These are phyloP conservation scores for Prionailurus viverrinus DNA, from an alignment of 2,113 vertebrate species.

Conservation along the genomic window DNA sequence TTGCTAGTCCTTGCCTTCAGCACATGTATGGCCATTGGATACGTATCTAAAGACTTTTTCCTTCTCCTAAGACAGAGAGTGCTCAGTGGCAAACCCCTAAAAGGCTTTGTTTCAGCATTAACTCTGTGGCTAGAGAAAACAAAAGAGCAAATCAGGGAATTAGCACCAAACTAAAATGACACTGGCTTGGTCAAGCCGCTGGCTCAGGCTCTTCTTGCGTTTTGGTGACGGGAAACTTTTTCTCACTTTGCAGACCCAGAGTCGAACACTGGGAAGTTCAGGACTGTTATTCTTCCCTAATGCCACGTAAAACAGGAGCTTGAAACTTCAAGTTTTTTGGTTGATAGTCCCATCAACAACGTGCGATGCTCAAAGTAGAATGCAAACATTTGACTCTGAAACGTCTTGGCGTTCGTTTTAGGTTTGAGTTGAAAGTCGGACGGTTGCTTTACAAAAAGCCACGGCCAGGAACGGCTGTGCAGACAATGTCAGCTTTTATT, in stretches of 20 bases:
- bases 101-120: constrained; percentile 69
- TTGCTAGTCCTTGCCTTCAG: not conserved
- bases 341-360: not conserved
- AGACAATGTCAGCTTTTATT: not conserved
- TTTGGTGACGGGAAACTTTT: not conserved
- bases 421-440: not conserved
- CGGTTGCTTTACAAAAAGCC: not conserved
- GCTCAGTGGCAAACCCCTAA: constrained; percentile 18
- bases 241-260: not conserved
- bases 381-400: not conserved
- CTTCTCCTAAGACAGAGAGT: not conserved
- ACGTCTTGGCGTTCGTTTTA: not conserved
- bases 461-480: fast-evolving
- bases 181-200: not conserved
- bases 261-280: not conserved
- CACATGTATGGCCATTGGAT: not conserved
- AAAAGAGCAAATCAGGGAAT: constrained; percentile 63
- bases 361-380: not conserved
- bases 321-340: not conserved
- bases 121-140: constrained; percentile 54
- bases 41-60: constrained; percentile 57
- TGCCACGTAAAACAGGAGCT: fast-evolving
- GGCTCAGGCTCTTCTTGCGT: not conserved
- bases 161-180: constrained; percentile 46
- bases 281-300: not conserved